A percentile compares a stretch with the other conserved stretches of the same genome.
Evolutionary conservation across 2,113 vertebrate species (phyloP).

Genomic region (Fregetta grallaria): DNA sequence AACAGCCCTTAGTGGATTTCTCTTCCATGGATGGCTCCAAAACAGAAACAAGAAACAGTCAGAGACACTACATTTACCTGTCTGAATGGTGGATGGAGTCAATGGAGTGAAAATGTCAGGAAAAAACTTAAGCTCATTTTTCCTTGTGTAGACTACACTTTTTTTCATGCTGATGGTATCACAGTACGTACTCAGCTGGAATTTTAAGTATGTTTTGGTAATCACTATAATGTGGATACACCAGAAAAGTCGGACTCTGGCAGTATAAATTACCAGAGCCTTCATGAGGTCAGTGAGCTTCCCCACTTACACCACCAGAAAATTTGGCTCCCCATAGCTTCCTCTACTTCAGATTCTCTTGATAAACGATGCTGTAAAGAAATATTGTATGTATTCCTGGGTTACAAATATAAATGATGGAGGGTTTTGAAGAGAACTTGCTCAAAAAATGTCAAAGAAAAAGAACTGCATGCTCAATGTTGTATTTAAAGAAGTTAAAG

Average conservation of each 20-base stretch:
- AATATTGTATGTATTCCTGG: not conserved
- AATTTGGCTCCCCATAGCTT: not conserved
- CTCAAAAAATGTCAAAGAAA: constrained; percentile 17
- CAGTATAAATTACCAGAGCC: not conserved
- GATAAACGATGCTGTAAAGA: constrained; percentile 12
- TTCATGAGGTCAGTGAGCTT: constrained; percentile 20
- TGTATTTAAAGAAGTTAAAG: constrained; percentile 1
- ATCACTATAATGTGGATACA: not conserved
- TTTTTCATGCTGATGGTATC: not conserved
- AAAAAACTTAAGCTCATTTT: not conserved
- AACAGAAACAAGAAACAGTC: not conserved
- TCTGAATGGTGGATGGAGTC: not conserved
- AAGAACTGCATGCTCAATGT: not conserved
- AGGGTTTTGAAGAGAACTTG: not conserved
- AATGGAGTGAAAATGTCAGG: not conserved
- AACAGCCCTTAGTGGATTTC: not conserved
- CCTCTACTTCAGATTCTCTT: constrained; percentile 1
- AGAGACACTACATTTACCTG: not conserved
- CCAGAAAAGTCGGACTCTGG: not conserved
- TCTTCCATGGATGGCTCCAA: not conserved
- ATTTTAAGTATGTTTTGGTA: not conserved
- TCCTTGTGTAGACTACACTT: not conserved
- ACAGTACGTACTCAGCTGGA: not conserved
- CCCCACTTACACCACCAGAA: not conserved
- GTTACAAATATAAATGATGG: not conserved